phyloP scores from a whole-genome alignment of 1,140 invertebrate species.

The Eurosta solidaginis region DNA sequence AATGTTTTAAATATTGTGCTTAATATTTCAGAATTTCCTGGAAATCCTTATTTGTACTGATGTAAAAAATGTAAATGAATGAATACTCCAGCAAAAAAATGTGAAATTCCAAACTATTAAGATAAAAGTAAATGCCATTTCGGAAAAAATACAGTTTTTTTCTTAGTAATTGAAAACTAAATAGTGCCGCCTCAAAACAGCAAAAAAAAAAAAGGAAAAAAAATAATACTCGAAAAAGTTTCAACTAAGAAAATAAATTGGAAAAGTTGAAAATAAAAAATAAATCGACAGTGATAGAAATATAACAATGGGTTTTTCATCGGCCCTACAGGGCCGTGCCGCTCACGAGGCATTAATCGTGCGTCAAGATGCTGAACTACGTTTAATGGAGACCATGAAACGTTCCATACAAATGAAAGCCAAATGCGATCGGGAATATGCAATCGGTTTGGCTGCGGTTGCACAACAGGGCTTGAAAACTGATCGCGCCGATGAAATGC shows the following conservation, averaged over 20 bases:
- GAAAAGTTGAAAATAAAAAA: slow-evolving; percentile 13
- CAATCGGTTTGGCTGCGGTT: slow-evolving; percentile 76
- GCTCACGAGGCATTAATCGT: slow-evolving; percentile 84
- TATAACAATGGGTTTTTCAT: slow-evolving; percentile 79
- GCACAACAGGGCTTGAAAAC: slow-evolving; percentile 82
- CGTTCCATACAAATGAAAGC: slow-evolving; percentile 81
- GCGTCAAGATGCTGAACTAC: slow-evolving; percentile 88
- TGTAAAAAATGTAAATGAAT: no score
- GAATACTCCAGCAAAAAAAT: no score
- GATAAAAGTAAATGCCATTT: no score
- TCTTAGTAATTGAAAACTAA: no score
- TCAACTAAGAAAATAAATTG: neutral
- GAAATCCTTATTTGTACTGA: no score
- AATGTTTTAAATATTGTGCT: no score
- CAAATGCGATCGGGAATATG: slow-evolving; percentile 90
- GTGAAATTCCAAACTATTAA: no score
- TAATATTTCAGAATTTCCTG: no score
- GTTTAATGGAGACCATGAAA: slow-evolving; percentile 86
- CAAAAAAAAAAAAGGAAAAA: neutral
- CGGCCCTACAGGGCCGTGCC: slow-evolving; percentile 77
- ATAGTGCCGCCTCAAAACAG: no score
- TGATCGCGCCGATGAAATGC: slow-evolving; percentile 77
- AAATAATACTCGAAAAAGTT: neutral
- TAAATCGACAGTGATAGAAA: neutral
- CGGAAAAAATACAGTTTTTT: no score